Evolutionary conservation across 1,140 invertebrate species (phyloP), one percentile per base, ranked within the genome.

Genomic region (Tyrophagus putrescentiae): DNA sequence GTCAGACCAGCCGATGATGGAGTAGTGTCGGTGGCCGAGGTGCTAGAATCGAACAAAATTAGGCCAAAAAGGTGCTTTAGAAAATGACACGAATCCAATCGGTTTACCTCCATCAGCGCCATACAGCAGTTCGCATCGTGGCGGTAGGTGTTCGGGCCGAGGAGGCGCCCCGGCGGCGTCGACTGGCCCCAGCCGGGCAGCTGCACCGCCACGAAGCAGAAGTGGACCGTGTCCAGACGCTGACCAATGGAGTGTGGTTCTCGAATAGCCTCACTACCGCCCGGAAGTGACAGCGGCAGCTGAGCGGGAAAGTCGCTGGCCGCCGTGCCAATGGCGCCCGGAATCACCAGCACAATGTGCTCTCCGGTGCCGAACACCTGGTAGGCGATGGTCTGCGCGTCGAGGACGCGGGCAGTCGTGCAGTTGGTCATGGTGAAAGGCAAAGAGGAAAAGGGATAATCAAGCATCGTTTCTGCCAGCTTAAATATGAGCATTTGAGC

Each of bases 161-260:
- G 72, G 69, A 85, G 91, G 64, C 82, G 76, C 23, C 81, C 71
- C 2, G 86, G 85, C 4, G 87, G 87, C 62, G 82, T 77, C 64
- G 85, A 90, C 60, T 80, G 80, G 7, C 87, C 87, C 75, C 88
- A 91, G 1, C 88, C 87, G 2, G 85, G 84, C 4, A 87, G 86
- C 73, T 92, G 87, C 83, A 85, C 87, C 0, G 79, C 82, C n/a
- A 90, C 75, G 11, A 90, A 64, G 6, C 71, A 73, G 56, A 72
- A 75, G 11, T 68, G 68, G 31, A 68, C 65, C 60, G 66, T 66
- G 57, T 71, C 69, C 44, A 75, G 66, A 6, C 66, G 63, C n/a
- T 63, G 39, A 7, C 6, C 7, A 48, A 21, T 29, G 7, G 7
- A 13, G 45, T 75, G 57, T 64, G 72, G 72, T 11, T 67, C 67